Percentiles rank a stretch among this genome's conserved stretches.
Evolutionary conservation across 2,113 vertebrate genomes (phyloP).

Genomic region (Megaceryle torquata): DNA sequence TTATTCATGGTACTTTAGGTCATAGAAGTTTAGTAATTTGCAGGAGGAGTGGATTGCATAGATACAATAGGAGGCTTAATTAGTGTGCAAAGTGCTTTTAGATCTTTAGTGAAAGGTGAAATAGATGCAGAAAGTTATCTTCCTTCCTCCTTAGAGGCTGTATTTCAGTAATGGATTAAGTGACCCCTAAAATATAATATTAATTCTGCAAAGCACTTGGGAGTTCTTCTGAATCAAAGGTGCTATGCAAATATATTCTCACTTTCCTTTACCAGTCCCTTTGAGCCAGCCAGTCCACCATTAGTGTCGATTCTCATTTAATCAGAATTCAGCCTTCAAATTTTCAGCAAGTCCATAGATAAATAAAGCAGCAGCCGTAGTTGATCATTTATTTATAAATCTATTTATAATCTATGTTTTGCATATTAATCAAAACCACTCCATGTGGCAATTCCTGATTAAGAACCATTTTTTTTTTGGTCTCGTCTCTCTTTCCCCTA

Average conservation of each 20-base stretch:
- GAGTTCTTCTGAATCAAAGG: slow-evolving; percentile 54
- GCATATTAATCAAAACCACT: slow-evolving; percentile 67
- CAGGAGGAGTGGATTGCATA: not conserved
- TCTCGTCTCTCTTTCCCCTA: slow-evolving; percentile 24
- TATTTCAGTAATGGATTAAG: slow-evolving; percentile 28
- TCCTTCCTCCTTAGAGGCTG: not conserved
- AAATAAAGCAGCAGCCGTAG: slow-evolving; percentile 65
- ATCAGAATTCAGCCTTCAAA: slow-evolving; percentile 68
- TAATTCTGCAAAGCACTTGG: slow-evolving; percentile 39
- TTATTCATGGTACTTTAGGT: not conserved
- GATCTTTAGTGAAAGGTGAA: slow-evolving; percentile 26
- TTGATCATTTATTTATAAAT: slow-evolving; percentile 74
- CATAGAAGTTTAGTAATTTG: not conserved
- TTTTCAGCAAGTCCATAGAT: slow-evolving; percentile 64
- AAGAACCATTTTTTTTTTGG: slow-evolving; percentile 25
- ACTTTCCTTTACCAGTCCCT: slow-evolving; percentile 13
- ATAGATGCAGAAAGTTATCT: slow-evolving; percentile 26
- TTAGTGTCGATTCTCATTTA: slow-evolving; percentile 60
- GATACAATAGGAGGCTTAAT: slow-evolving; percentile 14
- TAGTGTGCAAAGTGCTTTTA: slow-evolving; percentile 44
- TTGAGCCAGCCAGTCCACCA: slow-evolving; percentile 36
- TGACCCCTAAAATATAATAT: slow-evolving; percentile 61
- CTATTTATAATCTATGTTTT: slow-evolving; percentile 70
- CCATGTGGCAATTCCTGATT: slow-evolving; percentile 63
- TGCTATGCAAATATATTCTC: slow-evolving; percentile 55